These are phyloP conservation scores for Beaufortia kweichowensis DNA, from an alignment of 2,113 vertebrate genomes.

Conservation along the genomic window DNA sequence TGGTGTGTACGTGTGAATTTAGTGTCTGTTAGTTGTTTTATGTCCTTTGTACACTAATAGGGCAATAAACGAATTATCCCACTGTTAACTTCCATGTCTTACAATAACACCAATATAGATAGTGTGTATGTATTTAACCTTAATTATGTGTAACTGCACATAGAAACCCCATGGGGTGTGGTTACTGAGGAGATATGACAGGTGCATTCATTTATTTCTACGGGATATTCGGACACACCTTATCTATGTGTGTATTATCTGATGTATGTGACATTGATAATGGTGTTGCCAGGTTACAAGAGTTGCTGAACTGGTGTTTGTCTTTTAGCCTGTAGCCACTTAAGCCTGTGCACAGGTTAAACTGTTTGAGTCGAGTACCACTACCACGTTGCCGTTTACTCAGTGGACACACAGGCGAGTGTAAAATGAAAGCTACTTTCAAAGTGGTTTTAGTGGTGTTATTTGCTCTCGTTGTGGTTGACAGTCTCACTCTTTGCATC, in stretches of 20 bases:
- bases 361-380: no score
- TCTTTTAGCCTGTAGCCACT: not conserved
- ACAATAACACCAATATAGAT: not conserved
- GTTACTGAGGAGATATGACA: not conserved
- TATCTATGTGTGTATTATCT: not conserved
- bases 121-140: not conserved
- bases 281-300: not conserved
- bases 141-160: not conserved
- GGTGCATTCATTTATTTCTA: not conserved
- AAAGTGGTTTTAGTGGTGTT: not conserved
- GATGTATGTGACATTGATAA: not conserved
- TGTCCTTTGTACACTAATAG: constrained; percentile 19
- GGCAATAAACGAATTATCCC: not conserved
- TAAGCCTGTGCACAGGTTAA: no score
- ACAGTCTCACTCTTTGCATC: not conserved
- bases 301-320: not conserved
- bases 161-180: not conserved
- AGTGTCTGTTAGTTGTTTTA: not conserved
- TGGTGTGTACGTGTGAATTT: constrained; percentile 43
- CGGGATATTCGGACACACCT: not conserved
- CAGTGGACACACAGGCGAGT: not conserved
- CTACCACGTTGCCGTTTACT: no score
- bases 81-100: not conserved
- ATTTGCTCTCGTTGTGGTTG: not conserved
- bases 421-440: not conserved